phyloP scores from a whole-genome alignment of 2,113 vertebrate species.

The Crotophaga sulcirostris region DNA sequence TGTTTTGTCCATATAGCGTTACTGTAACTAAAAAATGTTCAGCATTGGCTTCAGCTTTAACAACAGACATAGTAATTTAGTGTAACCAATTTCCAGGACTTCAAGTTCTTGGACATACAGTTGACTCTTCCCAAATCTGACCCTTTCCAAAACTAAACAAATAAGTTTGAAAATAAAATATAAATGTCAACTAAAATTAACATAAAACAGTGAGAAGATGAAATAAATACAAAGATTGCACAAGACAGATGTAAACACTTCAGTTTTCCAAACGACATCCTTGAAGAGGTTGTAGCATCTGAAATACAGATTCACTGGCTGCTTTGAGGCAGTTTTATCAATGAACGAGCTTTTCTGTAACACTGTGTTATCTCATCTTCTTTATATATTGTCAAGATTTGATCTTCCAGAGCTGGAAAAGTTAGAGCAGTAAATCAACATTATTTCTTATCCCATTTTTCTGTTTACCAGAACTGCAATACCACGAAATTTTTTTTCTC shows the following conservation, averaged over 20 bases:
- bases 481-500: not conserved
- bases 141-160: constrained; percentile 61
- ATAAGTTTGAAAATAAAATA: constrained; percentile 76
- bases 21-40: constrained; percentile 52
- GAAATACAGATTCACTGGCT: constrained; percentile 67
- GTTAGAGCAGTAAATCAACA: not conserved
- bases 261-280: constrained; percentile 70
- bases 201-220: constrained; percentile 84
- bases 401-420: constrained; percentile 96
- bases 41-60: constrained; percentile 57
- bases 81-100: constrained; percentile 60
- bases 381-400: constrained; percentile 87
- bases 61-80: constrained; percentile 24
- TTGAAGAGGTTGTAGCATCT: constrained; percentile 64
- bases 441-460: not conserved
- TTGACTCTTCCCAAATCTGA: constrained; percentile 66
- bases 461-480: not conserved
- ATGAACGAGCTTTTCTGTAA: constrained; percentile 49
- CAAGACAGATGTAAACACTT: constrained; percentile 86
- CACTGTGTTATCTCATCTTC: constrained; percentile 56
- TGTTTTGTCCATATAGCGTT: constrained; percentile 3
- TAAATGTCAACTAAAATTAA: constrained; percentile 74
- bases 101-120: constrained; percentile 62
- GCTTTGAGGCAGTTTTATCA: constrained; percentile 70
- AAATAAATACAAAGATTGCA: constrained; percentile 96